These are phyloP conservation scores for Percopsis omiscomaycus DNA, from an alignment of 2,797 vertebrate genomes.

Conservation along the genomic window DNA sequence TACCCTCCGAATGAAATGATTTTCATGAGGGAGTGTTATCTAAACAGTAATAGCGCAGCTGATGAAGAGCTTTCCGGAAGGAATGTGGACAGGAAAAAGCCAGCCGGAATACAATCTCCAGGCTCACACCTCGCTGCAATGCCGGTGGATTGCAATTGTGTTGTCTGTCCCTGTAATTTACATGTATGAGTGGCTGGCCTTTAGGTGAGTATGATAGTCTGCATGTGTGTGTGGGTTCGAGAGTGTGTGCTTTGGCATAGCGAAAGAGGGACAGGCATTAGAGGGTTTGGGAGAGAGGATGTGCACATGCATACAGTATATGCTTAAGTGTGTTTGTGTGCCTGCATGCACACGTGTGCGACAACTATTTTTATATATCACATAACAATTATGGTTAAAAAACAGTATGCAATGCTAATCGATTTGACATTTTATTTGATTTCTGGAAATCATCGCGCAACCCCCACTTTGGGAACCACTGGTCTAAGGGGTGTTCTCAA, in stretches of 20 bases:
- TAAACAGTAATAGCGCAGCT: conserved; percentile 11
- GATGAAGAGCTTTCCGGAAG: conserved; percentile 19
- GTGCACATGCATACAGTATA: neutral
- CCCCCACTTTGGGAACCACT: no score
- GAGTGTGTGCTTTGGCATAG: neutral
- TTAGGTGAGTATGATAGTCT: neutral
- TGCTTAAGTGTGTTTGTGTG: neutral
- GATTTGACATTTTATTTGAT: no score
- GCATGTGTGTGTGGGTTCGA: neutral
- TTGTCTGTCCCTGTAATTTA: conserved; percentile 25
- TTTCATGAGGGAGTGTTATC: conserved; percentile 3
- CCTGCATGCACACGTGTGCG: neutral
- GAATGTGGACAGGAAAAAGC: conserved; percentile 2
- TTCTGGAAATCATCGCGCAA: no score
- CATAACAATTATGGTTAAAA: no score
- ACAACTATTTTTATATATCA: no score
- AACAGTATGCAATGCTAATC: no score
- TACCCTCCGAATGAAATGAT: conserved; percentile 1
- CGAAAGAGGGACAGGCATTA: no score
- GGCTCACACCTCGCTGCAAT: conserved; percentile 9
- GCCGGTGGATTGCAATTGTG: conserved; percentile 21
- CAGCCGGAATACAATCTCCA: conserved; percentile 19
- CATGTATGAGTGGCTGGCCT: no score
- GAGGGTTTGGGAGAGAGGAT: neutral
- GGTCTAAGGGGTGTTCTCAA: no score